Conservation (phyloP, 2,888 invertebrate genomes). For the Aelia acuminata region DNA sequence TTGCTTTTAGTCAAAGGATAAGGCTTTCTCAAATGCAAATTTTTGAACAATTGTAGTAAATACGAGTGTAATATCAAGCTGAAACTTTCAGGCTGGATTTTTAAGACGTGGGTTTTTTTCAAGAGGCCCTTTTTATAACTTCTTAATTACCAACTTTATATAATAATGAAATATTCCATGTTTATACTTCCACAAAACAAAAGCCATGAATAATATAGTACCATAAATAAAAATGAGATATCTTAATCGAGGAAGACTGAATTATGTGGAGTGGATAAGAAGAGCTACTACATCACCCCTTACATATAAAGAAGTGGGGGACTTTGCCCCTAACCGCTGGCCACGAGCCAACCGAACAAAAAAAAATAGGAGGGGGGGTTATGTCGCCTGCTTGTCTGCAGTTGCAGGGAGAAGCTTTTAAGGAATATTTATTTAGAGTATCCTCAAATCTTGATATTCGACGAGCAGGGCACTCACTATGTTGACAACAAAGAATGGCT, state of each 20-base stretch:
- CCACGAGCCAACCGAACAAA: neutral
- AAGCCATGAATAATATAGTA: neutral
- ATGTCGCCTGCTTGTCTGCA: slow-evolving; percentile 18
- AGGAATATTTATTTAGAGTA: slow-evolving; percentile 29
- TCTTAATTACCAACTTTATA: too few species aligned
- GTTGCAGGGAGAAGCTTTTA: slow-evolving; percentile 34
- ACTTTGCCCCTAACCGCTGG: neutral
- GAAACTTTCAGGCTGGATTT: too few species aligned
- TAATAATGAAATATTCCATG: too few species aligned
- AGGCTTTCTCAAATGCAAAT: too few species aligned
- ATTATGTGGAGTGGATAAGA: neutral
- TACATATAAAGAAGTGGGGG: neutral
- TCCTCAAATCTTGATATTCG: neutral
- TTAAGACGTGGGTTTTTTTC: too few species aligned
- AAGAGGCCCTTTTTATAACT: too few species aligned
- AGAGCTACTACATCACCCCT: neutral
- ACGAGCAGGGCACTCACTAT: neutral
- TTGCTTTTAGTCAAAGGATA: too few species aligned
- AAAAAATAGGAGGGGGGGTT: neutral
- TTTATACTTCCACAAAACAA: too few species aligned
- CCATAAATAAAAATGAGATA: neutral
- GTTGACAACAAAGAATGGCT: neutral
- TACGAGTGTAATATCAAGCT: too few species aligned
- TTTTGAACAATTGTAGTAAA: too few species aligned
- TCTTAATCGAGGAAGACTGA: neutral